Base-by-base conservation (phyloP, 1,140 invertebrate species). In the Eupristina koningsbergeri region DNA sequence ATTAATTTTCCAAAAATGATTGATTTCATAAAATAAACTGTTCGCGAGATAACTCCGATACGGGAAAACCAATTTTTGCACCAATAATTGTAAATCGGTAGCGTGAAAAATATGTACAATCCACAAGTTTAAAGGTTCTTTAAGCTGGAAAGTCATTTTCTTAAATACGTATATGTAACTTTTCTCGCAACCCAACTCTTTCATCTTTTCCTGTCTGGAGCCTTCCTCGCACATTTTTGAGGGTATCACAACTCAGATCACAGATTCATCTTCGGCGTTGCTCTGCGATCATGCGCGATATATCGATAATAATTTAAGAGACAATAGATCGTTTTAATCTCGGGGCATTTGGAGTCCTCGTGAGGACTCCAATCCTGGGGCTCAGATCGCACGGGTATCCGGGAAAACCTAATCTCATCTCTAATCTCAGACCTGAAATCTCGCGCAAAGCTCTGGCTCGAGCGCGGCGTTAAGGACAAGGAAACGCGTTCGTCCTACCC, bases 281-380 rank as follows among this genome's bases (percentile, higher is more conserved):
- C 64, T 36, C 19, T 7, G 39, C 64, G 69, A 84, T 84, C 61
- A 76, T 69, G 61, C 53, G 74, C 31, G 78, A 76, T 81, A 67
- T 29, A 81, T 81, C 74, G 79, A 85, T 85, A 58, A 84, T 84
- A 75, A 85, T 77, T 81, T 77, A 81, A 81, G 71, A 85, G 79
- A 81, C 84, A 85, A 81, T 85, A 73, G 79, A 85, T 84, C 69
- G 83, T n/a, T 77, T 76, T 85, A 77, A 85, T 85, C 71, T 71
- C 17, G 41, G 50, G 63, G 47, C 17, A 71, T 81, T 80, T 80
- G 0, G 73, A 77, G 41, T 71, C 81, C 78, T 63, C 36, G 79
- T 39, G 19, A 34, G 5, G 53, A 0, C 53, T 1, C 7, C n/a
- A n/a, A n/a, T n/a, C n/a, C n/a, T n/a, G n/a, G n/a, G n/a, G n/a